Conservation (phyloP, 2,797 vertebrate genomes). For the Diplodus puntazzo region DNA sequence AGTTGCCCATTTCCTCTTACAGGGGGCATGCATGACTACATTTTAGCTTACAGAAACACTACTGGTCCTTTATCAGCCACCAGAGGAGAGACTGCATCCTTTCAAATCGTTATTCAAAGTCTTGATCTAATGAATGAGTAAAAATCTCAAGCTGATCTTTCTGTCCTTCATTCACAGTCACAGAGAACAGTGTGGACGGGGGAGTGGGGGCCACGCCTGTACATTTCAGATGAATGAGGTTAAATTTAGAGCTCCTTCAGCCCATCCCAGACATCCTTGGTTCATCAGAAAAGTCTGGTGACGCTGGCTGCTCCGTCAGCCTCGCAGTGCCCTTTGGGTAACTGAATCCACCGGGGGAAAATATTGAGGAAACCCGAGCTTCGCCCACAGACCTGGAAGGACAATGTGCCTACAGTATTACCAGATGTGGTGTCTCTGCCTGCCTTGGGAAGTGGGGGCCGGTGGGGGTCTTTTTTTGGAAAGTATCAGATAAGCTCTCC, state of each 20-base stretch:
- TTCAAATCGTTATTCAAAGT: slow-evolving; percentile 35
- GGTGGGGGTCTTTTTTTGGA: slow-evolving; percentile 86
- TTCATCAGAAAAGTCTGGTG: slow-evolving; percentile 74
- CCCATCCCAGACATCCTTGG: slow-evolving; percentile 76
- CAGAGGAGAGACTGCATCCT: slow-evolving; percentile 48
- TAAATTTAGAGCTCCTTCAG: slow-evolving; percentile 76
- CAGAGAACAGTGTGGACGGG: slow-evolving; percentile 1
- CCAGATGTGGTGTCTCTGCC: slow-evolving; percentile 98
- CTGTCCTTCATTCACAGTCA: slow-evolving; percentile 43
- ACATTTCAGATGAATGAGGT: slow-evolving; percentile 67
- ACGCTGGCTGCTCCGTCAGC: slow-evolving; percentile 71
- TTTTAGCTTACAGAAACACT: slow-evolving; percentile 48
- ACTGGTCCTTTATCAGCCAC: slow-evolving; percentile 35
- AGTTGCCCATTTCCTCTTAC: slow-evolving; percentile 76
- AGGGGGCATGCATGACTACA: slow-evolving; percentile 81
- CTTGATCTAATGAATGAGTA: slow-evolving; percentile 43
- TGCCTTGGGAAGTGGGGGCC: slow-evolving; percentile 85
- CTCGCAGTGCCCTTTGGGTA: slow-evolving; percentile 90
- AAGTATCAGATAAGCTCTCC: slow-evolving; percentile 95
- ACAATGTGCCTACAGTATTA: slow-evolving; percentile 98
- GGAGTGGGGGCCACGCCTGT: slow-evolving; percentile 26
- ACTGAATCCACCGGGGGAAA: slow-evolving; percentile 90
- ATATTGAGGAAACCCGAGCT: slow-evolving; percentile 94
- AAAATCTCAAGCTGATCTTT: not conserved
- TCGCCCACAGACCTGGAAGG: slow-evolving; percentile 90